These are phyloP conservation scores for Drosophila niveifrons DNA, from an alignment of 2,888 invertebrate genomes.

Conservation along the genomic window DNA sequence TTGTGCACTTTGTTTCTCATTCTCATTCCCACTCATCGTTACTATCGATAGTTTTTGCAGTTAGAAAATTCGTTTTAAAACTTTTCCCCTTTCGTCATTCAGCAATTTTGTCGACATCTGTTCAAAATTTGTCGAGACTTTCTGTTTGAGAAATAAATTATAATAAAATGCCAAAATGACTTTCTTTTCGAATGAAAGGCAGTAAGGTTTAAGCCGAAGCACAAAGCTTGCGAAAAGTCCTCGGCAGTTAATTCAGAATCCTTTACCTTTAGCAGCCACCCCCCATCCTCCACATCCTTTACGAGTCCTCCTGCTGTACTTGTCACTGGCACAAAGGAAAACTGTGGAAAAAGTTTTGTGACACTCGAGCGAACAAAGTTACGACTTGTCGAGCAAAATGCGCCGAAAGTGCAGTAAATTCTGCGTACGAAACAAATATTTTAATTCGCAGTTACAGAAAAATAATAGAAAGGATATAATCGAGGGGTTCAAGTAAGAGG, in stretches of 20 bases:
- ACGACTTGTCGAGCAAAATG: conserved; percentile 31
- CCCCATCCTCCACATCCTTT: background rate
- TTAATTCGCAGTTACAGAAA: conserved; percentile 42
- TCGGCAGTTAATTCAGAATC: background rate
- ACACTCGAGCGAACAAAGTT: conserved; percentile 59
- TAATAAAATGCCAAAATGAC: conserved; percentile 41
- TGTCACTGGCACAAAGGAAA: conserved; percentile 54
- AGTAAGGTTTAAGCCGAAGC: background rate
- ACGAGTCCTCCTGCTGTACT: background rate
- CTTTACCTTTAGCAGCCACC: background rate
- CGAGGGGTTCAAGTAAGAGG: background rate
- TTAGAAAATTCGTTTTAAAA: background rate
- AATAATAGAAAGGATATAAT: background rate
- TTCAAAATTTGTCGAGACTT: conserved; percentile 15
- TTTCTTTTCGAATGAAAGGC: background rate
- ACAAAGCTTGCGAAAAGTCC: conserved; percentile 17
- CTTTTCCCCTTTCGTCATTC: background rate
- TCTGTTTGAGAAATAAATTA: conserved; percentile 39
- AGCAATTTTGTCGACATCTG: background rate
- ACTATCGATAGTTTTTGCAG: background rate
- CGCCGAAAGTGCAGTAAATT: conserved; percentile 54
- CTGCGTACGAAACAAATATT: conserved; percentile 48
- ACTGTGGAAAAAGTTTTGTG: conserved; percentile 57
- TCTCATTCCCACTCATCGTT: background rate
- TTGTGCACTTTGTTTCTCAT: no score